Percentiles rank a stretch among this genome's conserved stretches.
phyloP scores from a whole-genome alignment of 2,888 invertebrate genomes.

The Orchesella flavescens region DNA sequence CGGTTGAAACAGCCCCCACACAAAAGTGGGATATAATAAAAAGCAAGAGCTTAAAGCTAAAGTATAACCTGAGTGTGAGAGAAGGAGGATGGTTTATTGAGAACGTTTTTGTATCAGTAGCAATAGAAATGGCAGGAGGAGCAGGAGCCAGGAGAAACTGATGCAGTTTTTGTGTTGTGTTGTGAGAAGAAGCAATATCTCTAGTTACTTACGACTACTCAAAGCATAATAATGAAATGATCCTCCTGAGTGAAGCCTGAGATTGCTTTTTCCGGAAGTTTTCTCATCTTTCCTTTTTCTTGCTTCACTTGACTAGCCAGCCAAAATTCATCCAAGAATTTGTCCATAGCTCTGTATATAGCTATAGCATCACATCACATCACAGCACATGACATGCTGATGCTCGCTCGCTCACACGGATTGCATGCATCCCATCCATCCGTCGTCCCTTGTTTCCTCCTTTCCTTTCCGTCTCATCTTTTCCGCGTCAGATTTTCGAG shows the following conservation, averaged over 20 bases:
- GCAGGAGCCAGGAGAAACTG: too few species aligned
- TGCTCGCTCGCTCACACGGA: too few species aligned
- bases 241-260: slow-evolving; percentile 61
- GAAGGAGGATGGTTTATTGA: not conserved
- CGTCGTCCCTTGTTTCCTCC: slow-evolving; percentile 6
- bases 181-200: not conserved
- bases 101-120: slow-evolving; percentile 8
- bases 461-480: not conserved
- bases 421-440: slow-evolving; percentile 35
- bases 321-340: not conserved
- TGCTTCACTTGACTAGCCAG: slow-evolving; percentile 36
- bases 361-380: too few species aligned
- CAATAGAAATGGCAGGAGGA: not conserved
- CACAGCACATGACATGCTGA: too few species aligned
- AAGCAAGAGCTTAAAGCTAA: slow-evolving; percentile 16
- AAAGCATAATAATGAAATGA: slow-evolving; percentile 63
- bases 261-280: slow-evolving; percentile 59
- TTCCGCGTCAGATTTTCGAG: slow-evolving; percentile 17
- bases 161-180: too few species aligned
- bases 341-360: not conserved
- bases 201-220: slow-evolving; percentile 54
- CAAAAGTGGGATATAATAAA: not conserved
- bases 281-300: slow-evolving; percentile 34
- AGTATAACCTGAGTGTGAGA: not conserved
- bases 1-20: not conserved